Base-by-base conservation (phyloP, 2,888 invertebrate genomes). In the Eupithecia subfuscata region DNA sequence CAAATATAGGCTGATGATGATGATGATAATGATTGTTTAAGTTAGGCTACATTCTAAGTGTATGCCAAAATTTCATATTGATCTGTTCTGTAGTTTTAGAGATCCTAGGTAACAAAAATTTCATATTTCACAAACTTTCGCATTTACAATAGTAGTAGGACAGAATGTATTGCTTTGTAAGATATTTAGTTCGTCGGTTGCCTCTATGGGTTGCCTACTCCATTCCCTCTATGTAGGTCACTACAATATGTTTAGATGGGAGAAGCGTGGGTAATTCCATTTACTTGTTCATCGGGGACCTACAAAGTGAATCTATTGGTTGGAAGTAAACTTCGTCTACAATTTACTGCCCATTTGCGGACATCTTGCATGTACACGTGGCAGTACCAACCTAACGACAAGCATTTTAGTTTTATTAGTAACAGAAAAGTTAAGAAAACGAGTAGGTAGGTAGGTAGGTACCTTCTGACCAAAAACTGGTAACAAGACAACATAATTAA, bases 211-310 rank as follows among this genome's bases (percentile, higher is more conserved):
- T 12, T 60, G 60, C 14, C 25, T 60, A 22, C 60, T 25, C 18
- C 64, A 4, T 11, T 34, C 18, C 14, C 67, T 40, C 40, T 67
- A 67, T 40, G 22, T 40, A 40, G 67, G 67, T 68, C 68, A 69
- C 22, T 12, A 69, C 69, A 45, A 73, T 67, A 67, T 67, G 22
- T 67, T 64, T 64, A 16, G 64, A 67, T 67, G 40, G 12, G 67
- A 14, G 40, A 14, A 22, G 67, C 67, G 18, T 34, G 64, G 43
- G 43, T 75, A 69, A 75, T 75, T 75, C 71, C 25, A 75, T 72
- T 75, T 56, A 56, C 71, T 64, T 52, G 69, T 69, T 72, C 75
- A 75, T 75, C 18, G 64, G 69, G 74, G 71, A 75, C 37, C 60
- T 37, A 45, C 69, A 65, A 64, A 75, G 22, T 65, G 43, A 75